Base-by-base conservation (phyloP, 92 coral and sea anemone species). In the Virgularia gustaviana region DNA sequence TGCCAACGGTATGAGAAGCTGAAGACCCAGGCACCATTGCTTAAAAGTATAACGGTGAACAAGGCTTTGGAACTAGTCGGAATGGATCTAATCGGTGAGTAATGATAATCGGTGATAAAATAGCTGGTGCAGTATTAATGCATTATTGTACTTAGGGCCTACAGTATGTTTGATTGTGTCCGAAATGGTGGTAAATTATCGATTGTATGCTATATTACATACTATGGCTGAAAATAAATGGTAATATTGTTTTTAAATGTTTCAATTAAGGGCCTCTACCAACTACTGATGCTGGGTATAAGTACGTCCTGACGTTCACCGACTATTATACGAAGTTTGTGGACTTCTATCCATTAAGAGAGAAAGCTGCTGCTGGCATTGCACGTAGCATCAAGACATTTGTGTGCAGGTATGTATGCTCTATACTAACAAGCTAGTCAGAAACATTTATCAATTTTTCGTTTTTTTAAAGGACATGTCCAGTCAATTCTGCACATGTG, bases 241-340 rank as follows among this genome's bases (percentile, higher is more conserved):
- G n/a, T n/a, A n/a, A n/a, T n/a, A n/a, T n/a, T n/a, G n/a, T n/a
- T n/a, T n/a, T n/a, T n/a, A n/a, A n/a, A n/a, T n/a, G n/a, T n/a
- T 47, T 20, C 27, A 20, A 20, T 16, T 15, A 16, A 51, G 57
- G 57, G 57, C 57, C 57, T 51, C 28, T 51, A 1, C 57, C 57
- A 3, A 51, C 57, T 51, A 51, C 57, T 51, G 57, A 51, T 51
- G 57, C 57, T 51, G 57, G 57, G 23, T 51, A 51, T 13, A 51
- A 51, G 57, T 51, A 51, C 28, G 57, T 51, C 57, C 57, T 51
- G 4, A 47, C 55, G 6, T 47, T 47, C 55, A 47, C 55, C 23
- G 55, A 47, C 23, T 47, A 47, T 9, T 47, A 51, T 16, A 51
- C 57, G 9, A 51, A 51, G 23, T 51, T 51, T 51, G 57, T 51